Evolutionary conservation across 2,888 invertebrate genomes (phyloP), one percentile per base, ranked within the genome.

Genomic region (Oithona nana): DNA sequence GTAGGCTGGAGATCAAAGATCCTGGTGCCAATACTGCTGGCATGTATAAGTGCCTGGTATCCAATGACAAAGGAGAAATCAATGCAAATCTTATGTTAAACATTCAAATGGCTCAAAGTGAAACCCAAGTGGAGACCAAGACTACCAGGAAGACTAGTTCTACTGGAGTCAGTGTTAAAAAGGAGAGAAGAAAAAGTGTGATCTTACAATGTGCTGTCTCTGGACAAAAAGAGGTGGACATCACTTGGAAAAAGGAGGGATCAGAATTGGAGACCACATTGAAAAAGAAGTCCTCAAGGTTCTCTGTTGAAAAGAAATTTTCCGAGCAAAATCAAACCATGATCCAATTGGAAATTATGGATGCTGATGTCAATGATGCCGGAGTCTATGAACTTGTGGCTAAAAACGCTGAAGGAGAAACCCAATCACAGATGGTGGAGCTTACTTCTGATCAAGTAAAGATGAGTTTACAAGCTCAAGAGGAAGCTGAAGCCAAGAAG

Each of bases 51-150:
- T 95, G 97, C 75, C 93, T 92, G 71, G 90, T 94, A 70, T 93
- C 92, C 75, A 97, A 95, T 76, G 81, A 83, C 70, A 82, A 88
- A 72, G 98, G 97, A 69, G 95, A 97, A 80, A 81, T 93, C 67
- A 94, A 94, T 73, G 94, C 94, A 65, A 95, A 95, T 76, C 80
- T 95, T 67, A 93, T 94, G 68, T 81, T 97, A 69, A 95, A 97
- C 76, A 92, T 97, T 76, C 93, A 94, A 84, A 93, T 57, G 20
- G 55, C 56, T 56, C 56, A 39, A 20, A 20, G 22, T 24, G 49
- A 59, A 50, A 82, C 92, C 64, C 81, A 80, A 70, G 87, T 88
- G 75, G 85, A 82, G 65, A 83, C 81, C 67, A 88, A 86, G 78
- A 82, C 86, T 65, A 84, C 82, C 72, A 84, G 86, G 72, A 78